phyloP scores from a whole-genome alignment of 2,113 vertebrate genomes.

The Gulo gulo region DNA sequence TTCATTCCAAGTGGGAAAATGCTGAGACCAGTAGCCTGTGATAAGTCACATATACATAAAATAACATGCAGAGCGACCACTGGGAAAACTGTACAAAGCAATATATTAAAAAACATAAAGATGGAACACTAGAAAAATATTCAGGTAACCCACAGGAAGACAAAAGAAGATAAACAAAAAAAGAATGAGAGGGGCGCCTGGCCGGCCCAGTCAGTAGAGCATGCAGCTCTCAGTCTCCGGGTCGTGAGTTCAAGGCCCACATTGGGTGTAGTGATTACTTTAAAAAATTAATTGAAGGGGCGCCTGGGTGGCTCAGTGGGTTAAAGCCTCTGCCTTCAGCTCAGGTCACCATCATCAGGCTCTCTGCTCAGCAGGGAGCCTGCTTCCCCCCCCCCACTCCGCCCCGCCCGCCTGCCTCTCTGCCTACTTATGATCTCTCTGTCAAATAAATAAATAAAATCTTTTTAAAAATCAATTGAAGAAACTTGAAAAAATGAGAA shows the following conservation, averaged over 20 bases:
- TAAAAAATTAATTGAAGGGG: neutral
- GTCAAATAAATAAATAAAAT: no score
- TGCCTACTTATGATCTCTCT: no score
- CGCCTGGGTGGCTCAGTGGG: no score
- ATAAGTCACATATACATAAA: neutral
- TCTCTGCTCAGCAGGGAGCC: no score
- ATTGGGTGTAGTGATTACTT: neutral
- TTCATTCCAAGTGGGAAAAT: neutral
- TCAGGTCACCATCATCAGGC: no score
- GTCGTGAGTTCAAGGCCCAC: neutral
- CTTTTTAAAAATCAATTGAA: neutral
- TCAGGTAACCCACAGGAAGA: neutral
- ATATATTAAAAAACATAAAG: neutral
- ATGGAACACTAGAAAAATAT: slow-evolving; percentile 22
- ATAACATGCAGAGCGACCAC: neutral
- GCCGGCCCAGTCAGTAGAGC: neutral
- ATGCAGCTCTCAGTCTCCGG: neutral
- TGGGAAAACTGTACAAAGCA: neutral
- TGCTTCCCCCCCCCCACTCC: no score
- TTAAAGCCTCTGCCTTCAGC: no score
- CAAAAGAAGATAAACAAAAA: neutral
- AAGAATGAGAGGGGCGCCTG: neutral
- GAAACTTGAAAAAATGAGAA: neutral
- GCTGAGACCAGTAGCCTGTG: neutral
- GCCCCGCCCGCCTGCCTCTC: no score